Evolutionary conservation across 2,113 vertebrate genomes (phyloP).

Genomic region (Patagioenas fasciata): DNA sequence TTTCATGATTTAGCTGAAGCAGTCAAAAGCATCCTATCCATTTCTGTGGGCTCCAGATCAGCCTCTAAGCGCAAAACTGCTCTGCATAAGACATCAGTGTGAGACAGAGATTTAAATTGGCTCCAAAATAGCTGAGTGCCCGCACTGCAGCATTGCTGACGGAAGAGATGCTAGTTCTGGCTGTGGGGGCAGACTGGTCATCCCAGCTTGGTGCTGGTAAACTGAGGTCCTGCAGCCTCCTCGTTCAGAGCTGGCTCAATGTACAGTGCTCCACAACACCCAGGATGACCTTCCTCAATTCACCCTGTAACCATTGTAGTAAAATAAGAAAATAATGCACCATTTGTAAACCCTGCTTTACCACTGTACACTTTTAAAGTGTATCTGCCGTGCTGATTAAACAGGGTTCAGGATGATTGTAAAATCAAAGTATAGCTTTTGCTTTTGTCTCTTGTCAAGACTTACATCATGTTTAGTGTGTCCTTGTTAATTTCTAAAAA

Average conservation of each 20-base stretch:
- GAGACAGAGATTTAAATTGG: neutral
- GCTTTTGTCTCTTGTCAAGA: neutral
- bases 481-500: neutral
- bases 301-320: neutral
- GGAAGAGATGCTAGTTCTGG: neutral
- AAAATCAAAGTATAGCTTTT: neutral
- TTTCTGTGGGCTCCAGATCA: neutral
- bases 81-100: neutral
- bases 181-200: neutral
- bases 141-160: neutral
- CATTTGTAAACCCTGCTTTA: neutral
- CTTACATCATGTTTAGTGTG: neutral
- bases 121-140: neutral
- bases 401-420: neutral
- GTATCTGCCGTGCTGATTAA: neutral
- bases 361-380: neutral
- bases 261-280: neutral
- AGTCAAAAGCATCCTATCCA: neutral
- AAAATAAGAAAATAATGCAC: neutral
- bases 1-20: neutral
- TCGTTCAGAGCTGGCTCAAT: neutral
- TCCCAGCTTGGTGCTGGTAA: neutral
- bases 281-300: neutral
- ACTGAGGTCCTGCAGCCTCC: neutral
- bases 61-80: neutral